Evolutionary conservation across 2,888 invertebrate species (phyloP).

Genomic region (Caenorhabditis sp.): DNA sequence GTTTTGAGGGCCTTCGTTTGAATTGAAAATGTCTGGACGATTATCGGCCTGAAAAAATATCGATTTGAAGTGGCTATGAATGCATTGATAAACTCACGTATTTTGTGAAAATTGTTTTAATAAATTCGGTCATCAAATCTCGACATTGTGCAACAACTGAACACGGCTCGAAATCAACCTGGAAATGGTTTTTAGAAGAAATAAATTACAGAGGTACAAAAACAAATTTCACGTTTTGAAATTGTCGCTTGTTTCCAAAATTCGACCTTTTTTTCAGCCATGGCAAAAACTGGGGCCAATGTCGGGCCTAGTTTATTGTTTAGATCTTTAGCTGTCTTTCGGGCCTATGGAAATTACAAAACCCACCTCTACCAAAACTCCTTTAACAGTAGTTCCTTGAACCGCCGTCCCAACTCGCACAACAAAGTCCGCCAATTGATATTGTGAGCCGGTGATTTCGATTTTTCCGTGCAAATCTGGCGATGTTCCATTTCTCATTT

Average conservation of each 20-base stretch:
- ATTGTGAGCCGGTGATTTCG: slow-evolving; percentile 53
- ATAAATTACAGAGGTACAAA: not conserved
- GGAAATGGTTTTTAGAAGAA: slow-evolving; percentile 13
- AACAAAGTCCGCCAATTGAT: slow-evolving; percentile 54
- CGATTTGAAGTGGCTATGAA: too few relatives aligned
- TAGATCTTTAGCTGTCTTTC: too few relatives aligned
- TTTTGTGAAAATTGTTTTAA: slow-evolving; percentile 47
- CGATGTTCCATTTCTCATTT: slow-evolving; percentile 51
- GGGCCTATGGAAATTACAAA: too few relatives aligned
- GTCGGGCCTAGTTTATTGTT: too few relatives aligned
- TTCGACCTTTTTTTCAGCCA: too few relatives aligned
- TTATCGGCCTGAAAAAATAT: slow-evolving; percentile 13
- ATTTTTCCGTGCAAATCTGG: slow-evolving; percentile 43
- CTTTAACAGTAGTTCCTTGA: slow-evolving; percentile 57
- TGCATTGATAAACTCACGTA: slow-evolving; percentile 35
- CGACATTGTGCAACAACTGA: slow-evolving; percentile 45
- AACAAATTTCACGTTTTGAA: not conserved
- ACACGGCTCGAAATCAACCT: slow-evolving; percentile 61
- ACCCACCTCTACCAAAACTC: slow-evolving; percentile 51
- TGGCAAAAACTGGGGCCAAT: not conserved
- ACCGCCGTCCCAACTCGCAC: slow-evolving; percentile 59
- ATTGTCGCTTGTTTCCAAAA: not conserved
- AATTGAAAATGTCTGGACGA: slow-evolving; percentile 43
- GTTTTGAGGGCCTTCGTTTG: slow-evolving; percentile 44
- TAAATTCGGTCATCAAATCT: slow-evolving; percentile 50